Conservation (phyloP, 2,888 invertebrate genomes). For the Buathra laborator region DNA sequence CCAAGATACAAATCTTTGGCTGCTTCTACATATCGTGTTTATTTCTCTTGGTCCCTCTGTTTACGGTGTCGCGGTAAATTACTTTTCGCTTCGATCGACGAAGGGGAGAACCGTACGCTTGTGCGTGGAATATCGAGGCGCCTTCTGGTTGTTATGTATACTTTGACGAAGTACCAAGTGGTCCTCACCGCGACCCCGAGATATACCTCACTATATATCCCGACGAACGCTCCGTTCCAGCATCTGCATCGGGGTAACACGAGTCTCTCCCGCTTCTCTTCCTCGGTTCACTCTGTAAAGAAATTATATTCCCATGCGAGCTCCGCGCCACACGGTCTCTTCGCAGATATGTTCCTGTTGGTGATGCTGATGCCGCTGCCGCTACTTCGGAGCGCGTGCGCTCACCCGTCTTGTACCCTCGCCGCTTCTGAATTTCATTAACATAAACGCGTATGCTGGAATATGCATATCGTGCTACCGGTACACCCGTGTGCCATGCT, state of each 20-base stretch:
- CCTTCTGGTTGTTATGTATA: slow-evolving; percentile 58
- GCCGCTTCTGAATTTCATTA: slow-evolving; percentile 78
- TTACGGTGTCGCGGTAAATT: slow-evolving; percentile 37
- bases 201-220: slow-evolving; percentile 37
- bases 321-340: slow-evolving; percentile 31
- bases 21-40: slow-evolving; percentile 18
- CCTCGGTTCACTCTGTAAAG: slow-evolving; percentile 32
- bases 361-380: slow-evolving; percentile 35
- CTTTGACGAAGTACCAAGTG: slow-evolving; percentile 56
- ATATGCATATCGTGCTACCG: slow-evolving; percentile 70
- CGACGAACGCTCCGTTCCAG: slow-evolving; percentile 29
- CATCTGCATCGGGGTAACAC: slow-evolving; percentile 65
- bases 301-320: slow-evolving; percentile 64
- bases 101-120: not conserved
- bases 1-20: slow-evolving; percentile 25
- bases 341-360: slow-evolving; percentile 42
- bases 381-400: slow-evolving; percentile 47
- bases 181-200: slow-evolving; percentile 45
- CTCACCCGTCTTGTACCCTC: slow-evolving; percentile 62
- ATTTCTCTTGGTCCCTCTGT: slow-evolving; percentile 11
- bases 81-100: slow-evolving; percentile 33
- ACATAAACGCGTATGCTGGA: slow-evolving; percentile 72
- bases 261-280: slow-evolving; percentile 52
- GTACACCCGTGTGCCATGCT: slow-evolving; percentile 63
- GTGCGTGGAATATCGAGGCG: slow-evolving; percentile 42